phyloP scores from a whole-genome alignment of 2,113 vertebrate species.

The Ceyx margarethae region DNA sequence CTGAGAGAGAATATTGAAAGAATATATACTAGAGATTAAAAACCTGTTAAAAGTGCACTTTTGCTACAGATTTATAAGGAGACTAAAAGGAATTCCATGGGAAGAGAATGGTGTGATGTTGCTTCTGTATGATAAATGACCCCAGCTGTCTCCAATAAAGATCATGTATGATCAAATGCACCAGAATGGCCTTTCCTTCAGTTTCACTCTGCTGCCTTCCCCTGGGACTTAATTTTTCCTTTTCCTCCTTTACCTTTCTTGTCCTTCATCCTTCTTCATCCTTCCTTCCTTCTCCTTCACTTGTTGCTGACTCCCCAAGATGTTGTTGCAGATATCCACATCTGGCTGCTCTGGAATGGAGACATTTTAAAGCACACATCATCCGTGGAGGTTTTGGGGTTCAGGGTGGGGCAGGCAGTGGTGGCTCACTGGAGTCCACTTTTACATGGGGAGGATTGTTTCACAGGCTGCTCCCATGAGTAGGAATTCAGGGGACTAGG shows the following conservation, averaged over 20 bases:
- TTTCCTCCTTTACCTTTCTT: background rate
- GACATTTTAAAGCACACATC: background rate
- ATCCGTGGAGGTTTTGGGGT: background rate
- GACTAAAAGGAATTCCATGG: conserved; percentile 53
- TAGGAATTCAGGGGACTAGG: background rate
- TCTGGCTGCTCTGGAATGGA: conserved; percentile 9
- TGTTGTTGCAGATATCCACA: background rate
- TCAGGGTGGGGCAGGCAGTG: background rate
- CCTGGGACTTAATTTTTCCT: background rate
- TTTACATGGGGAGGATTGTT: background rate
- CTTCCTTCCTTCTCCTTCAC: too few relatives aligned
- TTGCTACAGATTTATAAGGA: conserved; percentile 74
- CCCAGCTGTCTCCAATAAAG: conserved; percentile 69
- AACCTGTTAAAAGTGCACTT: conserved; percentile 71
- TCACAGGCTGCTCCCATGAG: background rate
- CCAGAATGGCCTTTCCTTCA: background rate
- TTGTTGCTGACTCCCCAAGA: background rate
- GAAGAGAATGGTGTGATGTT: conserved; percentile 49
- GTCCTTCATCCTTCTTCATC: background rate
- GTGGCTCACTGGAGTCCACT: background rate
- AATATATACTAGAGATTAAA: conserved; percentile 72
- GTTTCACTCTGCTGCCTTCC: background rate
- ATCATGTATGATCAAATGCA: conserved; percentile 41
- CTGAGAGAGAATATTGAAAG: conserved; percentile 68
- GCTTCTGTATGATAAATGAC: conserved; percentile 67